These are phyloP conservation scores for Hippotragus niger DNA, from an alignment of 2,113 vertebrate species.

Conservation along the genomic window DNA sequence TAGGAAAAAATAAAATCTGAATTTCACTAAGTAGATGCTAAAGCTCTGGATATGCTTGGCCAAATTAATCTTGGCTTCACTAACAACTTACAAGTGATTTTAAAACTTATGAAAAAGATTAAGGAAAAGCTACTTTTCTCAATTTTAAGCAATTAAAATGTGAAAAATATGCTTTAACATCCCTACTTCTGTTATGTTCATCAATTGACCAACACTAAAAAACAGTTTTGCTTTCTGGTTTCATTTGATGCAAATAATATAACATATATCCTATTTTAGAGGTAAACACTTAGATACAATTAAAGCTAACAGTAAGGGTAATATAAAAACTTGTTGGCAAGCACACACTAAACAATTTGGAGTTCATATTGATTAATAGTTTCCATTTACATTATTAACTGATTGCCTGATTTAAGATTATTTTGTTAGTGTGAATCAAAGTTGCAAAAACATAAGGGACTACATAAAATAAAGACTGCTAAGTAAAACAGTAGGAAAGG, in stretches of 20 bases:
- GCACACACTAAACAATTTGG: neutral
- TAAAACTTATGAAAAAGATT: neutral
- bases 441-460: neutral
- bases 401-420: neutral
- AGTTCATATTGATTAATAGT: neutral
- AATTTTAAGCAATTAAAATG: constrained; percentile 27
- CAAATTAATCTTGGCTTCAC: constrained; percentile 15
- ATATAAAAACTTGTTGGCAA: neutral
- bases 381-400: neutral
- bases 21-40: neutral
- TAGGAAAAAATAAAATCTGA: neutral
- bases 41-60: neutral
- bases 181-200: constrained; percentile 29
- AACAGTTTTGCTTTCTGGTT: constrained; percentile 41
- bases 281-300: constrained; percentile 1
- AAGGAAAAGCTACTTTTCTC: neutral
- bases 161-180: constrained; percentile 23
- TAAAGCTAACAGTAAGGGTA: constrained; percentile 26
- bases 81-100: neutral
- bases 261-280: neutral
- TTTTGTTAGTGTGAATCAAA: neutral
- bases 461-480: constrained; percentile 19
- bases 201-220: neutral
- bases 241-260: constrained; percentile 43
- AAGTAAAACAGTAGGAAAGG: neutral